Base-by-base conservation (phyloP, 2,113 vertebrate species). In the Sisor rabdophorus region DNA sequence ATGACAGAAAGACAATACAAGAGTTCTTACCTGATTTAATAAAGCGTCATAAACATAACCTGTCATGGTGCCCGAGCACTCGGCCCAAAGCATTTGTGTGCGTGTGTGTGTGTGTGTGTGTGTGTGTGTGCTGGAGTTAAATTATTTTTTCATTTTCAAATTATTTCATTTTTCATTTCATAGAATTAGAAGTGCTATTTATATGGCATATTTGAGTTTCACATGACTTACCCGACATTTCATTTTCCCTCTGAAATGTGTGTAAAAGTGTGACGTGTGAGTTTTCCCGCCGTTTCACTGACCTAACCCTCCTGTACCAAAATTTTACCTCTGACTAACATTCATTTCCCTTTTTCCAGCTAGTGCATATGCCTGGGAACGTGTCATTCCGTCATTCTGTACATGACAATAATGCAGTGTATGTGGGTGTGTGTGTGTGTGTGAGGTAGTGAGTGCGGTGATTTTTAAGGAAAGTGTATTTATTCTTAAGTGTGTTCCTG, bases 381-480 rank as follows among this genome's bases (percentile, higher is more conserved):
- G 44, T 28, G 0, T 69, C 6, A 3, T 69, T 19, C 4, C 28
- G 11, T 0, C 24, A 52, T 52, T 28, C 13, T 48, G 40, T 26
- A 17, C 8, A 26, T 67, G 16, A 28, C 24, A 24, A 19, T 26
- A n/a, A 19, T 54, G 30, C 3, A 24, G 11, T 73, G 63, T 26
- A 74, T 83, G 77, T 85, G 69, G 71, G 26, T 85, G 81, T 78
- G 40, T 44, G 40, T 44, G 40, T n/a, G 32, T 36, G 32, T 36
- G 32, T 19, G 6, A 56, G 54, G 54, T 56, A 9, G 72, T 84
- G 75, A 73, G 19, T 78, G 78, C 3, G 80, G 88, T 6, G 40
- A 44, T 44, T 44, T 44, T 44, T 44, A 44, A 10, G 40, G 8
- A 44, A 44, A 44, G 40, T 44, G 10, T 10, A 44, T 44, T 44